A percentile compares a stretch with the other conserved stretches of the same genome.
Conservation (phyloP, 2,797 vertebrate genomes). For the Cryptoprocta ferox region DNA sequence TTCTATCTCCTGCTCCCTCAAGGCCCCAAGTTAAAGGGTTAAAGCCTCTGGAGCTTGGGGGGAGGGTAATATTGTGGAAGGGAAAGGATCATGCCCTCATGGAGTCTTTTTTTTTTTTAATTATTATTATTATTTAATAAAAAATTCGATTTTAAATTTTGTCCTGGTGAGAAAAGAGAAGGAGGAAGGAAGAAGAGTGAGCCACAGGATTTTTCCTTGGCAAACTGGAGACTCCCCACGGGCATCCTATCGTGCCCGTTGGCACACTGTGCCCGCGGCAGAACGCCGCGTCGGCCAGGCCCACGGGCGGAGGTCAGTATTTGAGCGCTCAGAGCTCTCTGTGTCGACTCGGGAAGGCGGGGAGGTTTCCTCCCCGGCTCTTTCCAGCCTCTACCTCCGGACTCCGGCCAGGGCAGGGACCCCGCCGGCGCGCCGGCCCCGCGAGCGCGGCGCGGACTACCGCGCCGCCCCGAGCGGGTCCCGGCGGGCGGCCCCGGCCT, state of each 20-base stretch:
- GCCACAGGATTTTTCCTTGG: background rate
- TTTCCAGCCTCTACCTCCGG: background rate
- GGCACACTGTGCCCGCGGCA: background rate
- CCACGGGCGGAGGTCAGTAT: background rate
- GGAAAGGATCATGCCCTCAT: constrained; percentile 67
- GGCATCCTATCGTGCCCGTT: background rate
- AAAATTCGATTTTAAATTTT: constrained; percentile 72
- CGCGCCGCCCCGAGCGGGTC: background rate
- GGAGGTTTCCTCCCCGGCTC: background rate
- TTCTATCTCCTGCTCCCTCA: constrained; percentile 58
- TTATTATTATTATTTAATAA: constrained; percentile 72
- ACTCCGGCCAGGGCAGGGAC: background rate
- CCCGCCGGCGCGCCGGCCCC: background rate
- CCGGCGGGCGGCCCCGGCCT: background rate
- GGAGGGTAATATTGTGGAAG: constrained; percentile 56
- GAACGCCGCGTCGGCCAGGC: background rate
- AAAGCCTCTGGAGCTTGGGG: constrained; percentile 60
- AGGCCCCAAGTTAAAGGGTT: constrained; percentile 66
- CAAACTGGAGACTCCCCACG: background rate
- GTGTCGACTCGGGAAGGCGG: background rate
- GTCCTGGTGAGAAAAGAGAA: constrained; percentile 57
- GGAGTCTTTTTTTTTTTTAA: constrained; percentile 73
- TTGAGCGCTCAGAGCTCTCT: background rate
- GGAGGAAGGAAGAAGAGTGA: background rate
- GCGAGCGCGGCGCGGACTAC: background rate